Evolutionary conservation across 2,113 vertebrate genomes (phyloP).

Genomic region (Acanthochromis polyacanthus): DNA sequence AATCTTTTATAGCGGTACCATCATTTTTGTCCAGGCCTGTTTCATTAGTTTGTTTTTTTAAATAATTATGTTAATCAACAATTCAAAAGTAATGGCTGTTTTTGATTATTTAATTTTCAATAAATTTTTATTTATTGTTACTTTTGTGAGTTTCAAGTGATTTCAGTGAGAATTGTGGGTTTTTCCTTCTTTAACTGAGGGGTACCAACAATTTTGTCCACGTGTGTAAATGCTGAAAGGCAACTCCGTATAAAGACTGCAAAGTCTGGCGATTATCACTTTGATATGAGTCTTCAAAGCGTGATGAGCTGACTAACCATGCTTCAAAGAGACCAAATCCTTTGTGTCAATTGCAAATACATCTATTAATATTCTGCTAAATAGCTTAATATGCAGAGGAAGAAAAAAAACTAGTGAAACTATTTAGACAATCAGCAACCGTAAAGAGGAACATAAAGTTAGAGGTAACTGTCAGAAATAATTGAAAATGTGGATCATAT

Average conservation of each 20-base stretch:
- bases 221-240: conserved; percentile 1
- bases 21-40: too few relatives aligned
- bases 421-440: neutral
- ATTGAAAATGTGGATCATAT: neutral
- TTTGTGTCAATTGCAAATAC: conserved; percentile 35
- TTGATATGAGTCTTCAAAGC: conserved; percentile 45
- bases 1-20: too few relatives aligned
- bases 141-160: too few relatives aligned
- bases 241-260: conserved; percentile 25
- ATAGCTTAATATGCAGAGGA: conserved; percentile 8
- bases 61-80: too few relatives aligned
- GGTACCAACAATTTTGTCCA: too few relatives aligned
- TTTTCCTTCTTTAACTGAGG: too few relatives aligned
- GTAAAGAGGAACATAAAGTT: neutral
- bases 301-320: conserved; percentile 26
- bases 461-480: neutral
- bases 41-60: too few relatives aligned
- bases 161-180: too few relatives aligned
- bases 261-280: conserved; percentile 24
- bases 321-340: conserved; percentile 41
- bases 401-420: neutral
- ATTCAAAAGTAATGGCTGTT: too few relatives aligned
- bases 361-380: conserved; percentile 10
- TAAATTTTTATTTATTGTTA: too few relatives aligned
- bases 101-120: too few relatives aligned